phyloP scores from a whole-genome alignment of 2,888 invertebrate species.

The Peribatodes rhomboidaria region DNA sequence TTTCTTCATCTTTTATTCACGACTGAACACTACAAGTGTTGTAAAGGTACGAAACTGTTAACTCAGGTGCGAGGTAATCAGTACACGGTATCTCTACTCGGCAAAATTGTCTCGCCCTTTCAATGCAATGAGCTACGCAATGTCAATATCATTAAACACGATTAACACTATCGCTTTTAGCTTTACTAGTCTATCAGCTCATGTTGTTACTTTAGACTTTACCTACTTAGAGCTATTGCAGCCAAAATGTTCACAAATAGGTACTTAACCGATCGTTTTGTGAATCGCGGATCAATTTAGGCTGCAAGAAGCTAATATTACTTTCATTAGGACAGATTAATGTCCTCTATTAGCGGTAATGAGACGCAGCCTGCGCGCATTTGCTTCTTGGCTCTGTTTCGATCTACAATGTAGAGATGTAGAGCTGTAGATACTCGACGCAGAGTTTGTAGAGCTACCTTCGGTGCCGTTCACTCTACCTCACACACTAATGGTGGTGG shows the following conservation, averaged over 20 bases:
- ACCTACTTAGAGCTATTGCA: not conserved
- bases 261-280: conserved; percentile 16
- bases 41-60: not conserved
- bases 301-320: conserved; percentile 66
- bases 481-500: conserved; percentile 42
- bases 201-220: not conserved
- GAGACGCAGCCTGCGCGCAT: conserved; percentile 71
- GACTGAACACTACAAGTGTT: not conserved
- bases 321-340: conserved; percentile 77
- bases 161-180: not conserved
- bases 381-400: conserved; percentile 63
- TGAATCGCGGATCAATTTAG: conserved; percentile 51
- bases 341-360: conserved; percentile 76
- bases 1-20: conserved; percentile 33
- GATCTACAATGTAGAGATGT: conserved; percentile 46
- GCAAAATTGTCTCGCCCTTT: not conserved
- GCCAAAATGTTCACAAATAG: conserved; percentile 6
- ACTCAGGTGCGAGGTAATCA: not conserved
- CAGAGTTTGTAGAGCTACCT: conserved; percentile 18
- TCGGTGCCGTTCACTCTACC: conserved; percentile 38
- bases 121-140: not conserved
- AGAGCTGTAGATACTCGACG: not conserved
- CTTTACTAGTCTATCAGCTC: not conserved
- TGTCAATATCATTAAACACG: not conserved
- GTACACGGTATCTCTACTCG: not conserved